Conservation (phyloP, 2,113 vertebrate genomes). For the Phrynosoma platyrhinos region DNA sequence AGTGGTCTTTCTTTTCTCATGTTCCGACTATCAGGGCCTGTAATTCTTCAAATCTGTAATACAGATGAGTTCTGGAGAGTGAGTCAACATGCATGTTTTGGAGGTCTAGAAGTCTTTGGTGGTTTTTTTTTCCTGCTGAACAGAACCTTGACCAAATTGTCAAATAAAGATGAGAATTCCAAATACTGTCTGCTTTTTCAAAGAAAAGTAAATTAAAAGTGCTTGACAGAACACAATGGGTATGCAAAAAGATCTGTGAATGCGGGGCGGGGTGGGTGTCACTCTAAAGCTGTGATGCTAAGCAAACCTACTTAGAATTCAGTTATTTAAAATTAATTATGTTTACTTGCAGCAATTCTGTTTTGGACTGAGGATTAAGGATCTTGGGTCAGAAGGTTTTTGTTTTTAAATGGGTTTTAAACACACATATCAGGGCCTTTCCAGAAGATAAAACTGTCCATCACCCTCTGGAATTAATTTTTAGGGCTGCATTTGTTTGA, state of each 20-base stretch:
- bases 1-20: background rate
- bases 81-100: background rate
- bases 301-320: conserved; percentile 2
- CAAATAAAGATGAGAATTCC: conserved; percentile 44
- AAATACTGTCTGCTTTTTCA: conserved; percentile 18
- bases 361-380: conserved; percentile 28
- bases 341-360: conserved; percentile 10
- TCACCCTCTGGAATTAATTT: background rate
- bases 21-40: background rate
- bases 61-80: background rate
- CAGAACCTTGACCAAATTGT: conserved; percentile 68
- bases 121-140: conserved; percentile 69
- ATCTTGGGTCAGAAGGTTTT: conserved; percentile 42
- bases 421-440: conserved; percentile 10
- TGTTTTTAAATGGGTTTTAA: background rate
- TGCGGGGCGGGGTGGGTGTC: background rate
- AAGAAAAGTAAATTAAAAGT: background rate
- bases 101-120: conserved; percentile 33
- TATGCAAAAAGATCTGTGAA: conserved; percentile 46
- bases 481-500: background rate
- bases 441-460: conserved; percentile 15
- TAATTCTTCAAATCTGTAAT: background rate
- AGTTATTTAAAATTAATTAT: background rate
- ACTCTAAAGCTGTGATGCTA: conserved; percentile 23
- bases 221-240: conserved; percentile 33